These are phyloP conservation scores for Holocentrus rufus DNA, from an alignment of 2,797 vertebrate species.

Conservation along the genomic window DNA sequence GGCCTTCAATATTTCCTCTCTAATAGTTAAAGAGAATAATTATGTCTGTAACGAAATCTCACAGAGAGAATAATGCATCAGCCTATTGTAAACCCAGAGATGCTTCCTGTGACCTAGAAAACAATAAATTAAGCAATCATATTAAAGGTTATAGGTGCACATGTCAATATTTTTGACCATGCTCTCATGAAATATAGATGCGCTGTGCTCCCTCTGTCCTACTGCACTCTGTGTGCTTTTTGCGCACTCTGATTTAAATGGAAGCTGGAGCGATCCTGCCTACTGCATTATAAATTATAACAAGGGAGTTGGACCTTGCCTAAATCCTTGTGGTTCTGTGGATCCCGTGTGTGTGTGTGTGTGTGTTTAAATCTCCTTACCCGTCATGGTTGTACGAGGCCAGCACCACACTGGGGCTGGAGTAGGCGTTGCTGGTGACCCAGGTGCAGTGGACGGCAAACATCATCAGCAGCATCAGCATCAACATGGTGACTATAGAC, in stretches of 20 bases:
- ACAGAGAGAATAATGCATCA: slow-evolving; percentile 54
- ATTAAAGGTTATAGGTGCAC: slow-evolving; percentile 36
- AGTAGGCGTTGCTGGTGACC: slow-evolving; percentile 98
- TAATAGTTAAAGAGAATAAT: slow-evolving; percentile 59
- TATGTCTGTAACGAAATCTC: slow-evolving; percentile 35
- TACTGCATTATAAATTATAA: slow-evolving; percentile 25
- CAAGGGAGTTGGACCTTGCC: background rate
- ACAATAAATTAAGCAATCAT: slow-evolving; percentile 43
- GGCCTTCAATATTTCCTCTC: slow-evolving; percentile 55
- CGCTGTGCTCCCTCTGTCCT: background rate
- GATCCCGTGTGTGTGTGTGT: background rate
- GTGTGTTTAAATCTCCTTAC: slow-evolving; percentile 61
- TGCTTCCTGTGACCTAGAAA: slow-evolving; percentile 54
- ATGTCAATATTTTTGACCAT: slow-evolving; percentile 48
- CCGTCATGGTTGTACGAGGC: slow-evolving; percentile 98
- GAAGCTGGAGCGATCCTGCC: slow-evolving; percentile 14
- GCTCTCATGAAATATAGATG: slow-evolving; percentile 61
- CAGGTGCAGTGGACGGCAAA: slow-evolving; percentile 99
- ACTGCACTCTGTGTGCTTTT: background rate
- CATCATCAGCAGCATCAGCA: slow-evolving; percentile 99
- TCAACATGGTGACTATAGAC: slow-evolving; percentile 98
- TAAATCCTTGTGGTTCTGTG: slow-evolving; percentile 7
- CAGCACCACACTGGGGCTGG: slow-evolving; percentile 95
- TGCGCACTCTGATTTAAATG: slow-evolving; percentile 28
- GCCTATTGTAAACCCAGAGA: slow-evolving; percentile 48